Evolutionary conservation across 2,888 invertebrate species (phyloP).

Genomic region (Cataglyphis rosenhaueri): DNA sequence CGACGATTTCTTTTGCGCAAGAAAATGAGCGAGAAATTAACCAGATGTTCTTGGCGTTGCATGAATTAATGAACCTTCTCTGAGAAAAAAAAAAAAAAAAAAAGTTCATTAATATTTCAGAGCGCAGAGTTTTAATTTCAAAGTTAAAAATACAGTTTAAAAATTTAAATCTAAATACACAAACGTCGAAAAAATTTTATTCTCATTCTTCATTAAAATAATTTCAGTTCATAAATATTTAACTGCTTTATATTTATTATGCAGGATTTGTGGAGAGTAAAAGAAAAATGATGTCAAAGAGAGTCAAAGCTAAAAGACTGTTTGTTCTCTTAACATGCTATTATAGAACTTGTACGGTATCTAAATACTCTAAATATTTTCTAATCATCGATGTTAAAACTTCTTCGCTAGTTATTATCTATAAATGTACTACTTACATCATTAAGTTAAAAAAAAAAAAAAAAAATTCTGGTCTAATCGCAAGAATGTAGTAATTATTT

Average conservation of each 20-base stretch:
- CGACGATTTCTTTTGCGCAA: neutral
- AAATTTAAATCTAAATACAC: neutral
- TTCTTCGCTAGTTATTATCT: neutral
- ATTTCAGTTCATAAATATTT: neutral
- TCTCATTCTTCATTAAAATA: neutral
- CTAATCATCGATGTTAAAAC: conserved; percentile 22
- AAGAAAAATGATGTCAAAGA: neutral
- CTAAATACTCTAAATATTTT: neutral
- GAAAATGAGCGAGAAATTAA: conserved; percentile 11
- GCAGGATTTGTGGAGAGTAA: neutral
- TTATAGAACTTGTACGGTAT: conserved; percentile 12
- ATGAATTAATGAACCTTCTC: neutral
- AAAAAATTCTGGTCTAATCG: conserved; percentile 1
- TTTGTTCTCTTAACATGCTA: neutral
- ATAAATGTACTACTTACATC: neutral
- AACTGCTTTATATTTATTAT: conserved; percentile 4
- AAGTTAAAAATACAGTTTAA: neutral
- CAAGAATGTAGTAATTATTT: neutral
- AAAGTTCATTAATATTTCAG: neutral
- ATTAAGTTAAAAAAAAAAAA: neutral
- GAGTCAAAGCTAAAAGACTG: conserved; percentile 1
- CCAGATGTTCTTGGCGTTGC: neutral
- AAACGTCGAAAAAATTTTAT: neutral
- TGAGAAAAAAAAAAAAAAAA: conserved; percentile 3
- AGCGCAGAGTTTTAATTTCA: neutral